Evolutionary conservation across 2,797 vertebrate species (phyloP).

Genomic region (Sciaenops ocellatus): DNA sequence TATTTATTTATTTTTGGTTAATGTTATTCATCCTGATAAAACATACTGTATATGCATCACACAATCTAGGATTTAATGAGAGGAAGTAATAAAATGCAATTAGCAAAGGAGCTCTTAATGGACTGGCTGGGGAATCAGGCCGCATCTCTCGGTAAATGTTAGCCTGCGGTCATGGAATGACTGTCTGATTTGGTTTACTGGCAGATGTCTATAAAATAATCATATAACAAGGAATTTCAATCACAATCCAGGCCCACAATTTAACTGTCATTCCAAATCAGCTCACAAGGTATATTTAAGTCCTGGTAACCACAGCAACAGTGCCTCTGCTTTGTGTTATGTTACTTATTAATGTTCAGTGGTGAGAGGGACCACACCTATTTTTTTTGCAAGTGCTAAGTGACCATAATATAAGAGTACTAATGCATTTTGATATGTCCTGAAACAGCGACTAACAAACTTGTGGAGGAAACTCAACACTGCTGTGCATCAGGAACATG

Average conservation of each 20-base stretch:
- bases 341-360: too few species aligned
- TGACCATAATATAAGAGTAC: not conserved
- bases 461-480: not conserved
- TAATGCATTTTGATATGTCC: not conserved
- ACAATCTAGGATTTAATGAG: not conserved
- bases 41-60: not conserved
- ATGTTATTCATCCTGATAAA: too few species aligned
- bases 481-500: too few species aligned
- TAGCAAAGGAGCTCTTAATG: not conserved
- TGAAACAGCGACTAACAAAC: not conserved
- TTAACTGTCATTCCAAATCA: not conserved
- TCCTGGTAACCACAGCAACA: not conserved
- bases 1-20: too few species aligned
- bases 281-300: not conserved
- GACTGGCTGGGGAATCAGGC: not conserved
- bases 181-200: not conserved
- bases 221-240: not conserved
- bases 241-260: not conserved
- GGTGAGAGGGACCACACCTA: not conserved
- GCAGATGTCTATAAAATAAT: not conserved
- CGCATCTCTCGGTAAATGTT: not conserved
- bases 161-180: not conserved
- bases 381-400: not conserved
- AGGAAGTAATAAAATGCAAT: not conserved
- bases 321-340: not conserved